These are phyloP conservation scores for Stenoptilia bipunctidactyla DNA, from an alignment of 2,888 invertebrate genomes.

Conservation along the genomic window DNA sequence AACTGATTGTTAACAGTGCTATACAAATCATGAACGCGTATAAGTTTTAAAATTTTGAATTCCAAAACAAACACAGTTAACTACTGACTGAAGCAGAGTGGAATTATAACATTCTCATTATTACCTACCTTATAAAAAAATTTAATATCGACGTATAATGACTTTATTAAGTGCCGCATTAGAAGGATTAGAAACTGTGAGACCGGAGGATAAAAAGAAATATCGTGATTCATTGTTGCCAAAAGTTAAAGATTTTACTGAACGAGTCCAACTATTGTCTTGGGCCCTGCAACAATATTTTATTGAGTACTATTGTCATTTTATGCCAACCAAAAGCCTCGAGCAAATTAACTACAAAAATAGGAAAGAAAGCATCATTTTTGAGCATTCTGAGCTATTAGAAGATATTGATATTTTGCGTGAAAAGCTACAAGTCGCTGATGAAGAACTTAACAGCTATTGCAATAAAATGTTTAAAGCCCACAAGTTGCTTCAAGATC, in stretches of 20 bases:
- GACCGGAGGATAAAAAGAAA: constrained; percentile 38
- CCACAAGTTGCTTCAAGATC: constrained; percentile 29
- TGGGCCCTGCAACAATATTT: constrained; percentile 54
- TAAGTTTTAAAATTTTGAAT: too few species aligned
- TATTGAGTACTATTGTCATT: constrained; percentile 45
- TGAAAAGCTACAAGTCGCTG: constrained; percentile 26
- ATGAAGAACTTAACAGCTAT: constrained; percentile 35
- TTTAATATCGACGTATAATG: constrained; percentile 26
- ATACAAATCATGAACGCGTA: too few species aligned
- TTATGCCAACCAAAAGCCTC: constrained; percentile 44
- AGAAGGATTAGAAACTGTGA: constrained; percentile 44
- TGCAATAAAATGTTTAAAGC: constrained; percentile 33
- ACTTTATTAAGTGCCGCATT: constrained; percentile 49
- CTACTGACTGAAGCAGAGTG: too few species aligned
- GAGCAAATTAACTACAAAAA: constrained; percentile 53
- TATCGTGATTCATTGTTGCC: constrained; percentile 36
- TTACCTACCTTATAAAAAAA: background rate
- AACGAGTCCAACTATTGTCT: constrained; percentile 46
- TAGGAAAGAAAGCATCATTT: constrained; percentile 37
- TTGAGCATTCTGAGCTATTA: constrained; percentile 28
- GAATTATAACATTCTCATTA: background rate
- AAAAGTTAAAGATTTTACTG: constrained; percentile 39
- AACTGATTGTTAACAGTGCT: too few species aligned
- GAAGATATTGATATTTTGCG: constrained; percentile 26
- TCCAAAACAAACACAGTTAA: too few species aligned